These are phyloP conservation scores for Zhengitettix transpicula DNA, from an alignment of 2,888 invertebrate species.

Conservation along the genomic window DNA sequence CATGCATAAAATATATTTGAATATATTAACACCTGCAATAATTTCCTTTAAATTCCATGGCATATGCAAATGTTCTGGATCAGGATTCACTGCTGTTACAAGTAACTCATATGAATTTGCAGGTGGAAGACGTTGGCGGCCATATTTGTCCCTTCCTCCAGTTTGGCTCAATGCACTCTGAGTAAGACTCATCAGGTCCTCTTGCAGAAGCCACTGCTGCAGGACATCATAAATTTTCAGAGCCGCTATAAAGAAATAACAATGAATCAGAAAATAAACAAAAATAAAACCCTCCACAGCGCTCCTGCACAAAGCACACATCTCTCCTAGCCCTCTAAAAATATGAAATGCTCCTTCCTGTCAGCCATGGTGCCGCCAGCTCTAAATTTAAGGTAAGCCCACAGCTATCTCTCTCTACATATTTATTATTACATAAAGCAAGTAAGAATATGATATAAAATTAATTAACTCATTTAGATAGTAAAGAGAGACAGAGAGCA, in stretches of 20 bases:
- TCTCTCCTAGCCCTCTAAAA: no score
- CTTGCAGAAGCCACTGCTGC: slow-evolving; percentile 34
- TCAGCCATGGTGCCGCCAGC: no score
- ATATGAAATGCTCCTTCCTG: no score
- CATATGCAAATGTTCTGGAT: slow-evolving; percentile 51
- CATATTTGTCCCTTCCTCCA: slow-evolving; percentile 20
- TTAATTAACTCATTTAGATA: no score
- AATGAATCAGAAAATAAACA: neutral
- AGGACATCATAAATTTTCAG: slow-evolving; percentile 34
- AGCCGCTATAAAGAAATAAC: slow-evolving; percentile 25
- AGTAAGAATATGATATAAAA: no score
- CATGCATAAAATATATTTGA: no score
- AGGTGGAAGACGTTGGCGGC: slow-evolving; percentile 32
- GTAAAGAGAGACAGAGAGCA: no score
- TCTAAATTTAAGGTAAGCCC: no score
- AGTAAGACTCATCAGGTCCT: slow-evolving; percentile 27
- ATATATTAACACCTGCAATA: slow-evolving; percentile 37
- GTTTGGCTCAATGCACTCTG: slow-evolving; percentile 18
- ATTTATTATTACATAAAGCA: no score
- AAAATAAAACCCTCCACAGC: no score
- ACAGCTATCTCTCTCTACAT: no score
- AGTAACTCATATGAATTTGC: slow-evolving; percentile 57
- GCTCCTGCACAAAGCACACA: no score
- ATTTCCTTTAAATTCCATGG: slow-evolving; percentile 51
- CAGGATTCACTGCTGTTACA: slow-evolving; percentile 68